Percentiles rank a stretch among this genome's conserved stretches.
Conservation (phyloP, 2,113 vertebrate species). For the Isichthys henryi region DNA sequence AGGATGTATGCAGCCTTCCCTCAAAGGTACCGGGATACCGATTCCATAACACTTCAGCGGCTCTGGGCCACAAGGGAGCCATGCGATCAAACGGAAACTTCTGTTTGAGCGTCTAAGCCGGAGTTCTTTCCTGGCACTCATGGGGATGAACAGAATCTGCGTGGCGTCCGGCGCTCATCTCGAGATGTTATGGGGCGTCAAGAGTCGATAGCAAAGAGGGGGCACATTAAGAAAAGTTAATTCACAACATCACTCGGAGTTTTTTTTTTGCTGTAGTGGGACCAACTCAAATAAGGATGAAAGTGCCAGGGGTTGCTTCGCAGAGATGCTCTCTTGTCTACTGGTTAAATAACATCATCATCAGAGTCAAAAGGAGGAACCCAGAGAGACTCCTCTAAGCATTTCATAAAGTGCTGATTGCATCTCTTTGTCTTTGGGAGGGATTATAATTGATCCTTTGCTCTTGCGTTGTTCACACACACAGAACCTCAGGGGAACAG, state of each 20-base stretch:
- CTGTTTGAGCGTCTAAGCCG: background rate
- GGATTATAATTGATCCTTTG: background rate
- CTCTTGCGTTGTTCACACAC: background rate
- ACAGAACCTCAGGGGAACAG: background rate
- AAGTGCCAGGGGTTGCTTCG: background rate
- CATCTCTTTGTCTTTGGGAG: background rate
- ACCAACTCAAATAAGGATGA: background rate
- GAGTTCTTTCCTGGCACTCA: background rate
- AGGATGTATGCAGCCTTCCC: background rate
- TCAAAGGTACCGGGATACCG: background rate
- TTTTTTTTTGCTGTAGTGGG: background rate
- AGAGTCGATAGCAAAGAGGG: background rate
- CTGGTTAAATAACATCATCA: background rate
- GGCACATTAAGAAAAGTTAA: background rate
- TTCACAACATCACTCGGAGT: background rate
- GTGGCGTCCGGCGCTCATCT: background rate
- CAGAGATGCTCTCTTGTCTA: background rate
- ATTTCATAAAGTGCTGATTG: conserved; percentile 1
- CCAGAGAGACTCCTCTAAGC: background rate
- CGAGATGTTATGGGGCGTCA: background rate
- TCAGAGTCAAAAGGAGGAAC: background rate
- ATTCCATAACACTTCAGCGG: background rate
- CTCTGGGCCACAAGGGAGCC: background rate
- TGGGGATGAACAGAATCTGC: background rate
- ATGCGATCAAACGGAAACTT: background rate